These are phyloP conservation scores for Gibbula magus DNA, from an alignment of 2,888 invertebrate genomes.

Conservation along the genomic window DNA sequence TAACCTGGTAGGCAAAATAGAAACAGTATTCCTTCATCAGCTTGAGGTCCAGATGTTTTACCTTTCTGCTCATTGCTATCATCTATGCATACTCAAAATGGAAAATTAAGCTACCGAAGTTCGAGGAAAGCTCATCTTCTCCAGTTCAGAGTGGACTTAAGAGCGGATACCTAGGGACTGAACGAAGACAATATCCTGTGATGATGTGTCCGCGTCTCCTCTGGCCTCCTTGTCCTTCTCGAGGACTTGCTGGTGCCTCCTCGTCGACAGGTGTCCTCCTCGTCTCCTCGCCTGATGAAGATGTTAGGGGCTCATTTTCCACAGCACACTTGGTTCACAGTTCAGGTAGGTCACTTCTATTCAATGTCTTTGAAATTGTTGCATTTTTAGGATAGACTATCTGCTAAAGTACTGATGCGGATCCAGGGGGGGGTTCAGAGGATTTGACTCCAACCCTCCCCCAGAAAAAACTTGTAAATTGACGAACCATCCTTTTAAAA, in stretches of 20 bases:
- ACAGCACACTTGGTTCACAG: neutral
- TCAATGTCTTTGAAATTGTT: neutral
- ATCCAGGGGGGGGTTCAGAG: too few relatives aligned
- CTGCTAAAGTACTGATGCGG: too few relatives aligned
- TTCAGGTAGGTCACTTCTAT: neutral
- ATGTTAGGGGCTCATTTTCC: neutral
- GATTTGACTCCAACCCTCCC: too few relatives aligned
- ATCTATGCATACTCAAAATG: constrained; percentile 19
- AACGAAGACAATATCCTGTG: neutral
- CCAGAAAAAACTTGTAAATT: too few relatives aligned
- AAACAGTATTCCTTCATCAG: constrained; percentile 1
- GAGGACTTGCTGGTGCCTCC: too few relatives aligned
- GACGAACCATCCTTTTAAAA: too few relatives aligned
- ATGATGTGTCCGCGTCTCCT: neutral
- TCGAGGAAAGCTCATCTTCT: neutral
- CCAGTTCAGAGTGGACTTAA: neutral
- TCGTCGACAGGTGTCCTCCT: neutral
- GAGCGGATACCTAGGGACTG: neutral
- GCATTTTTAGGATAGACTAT: too few relatives aligned
- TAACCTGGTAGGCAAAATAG: neutral
- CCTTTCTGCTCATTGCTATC: constrained; percentile 8
- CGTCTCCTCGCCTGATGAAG: neutral
- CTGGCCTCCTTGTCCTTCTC: neutral
- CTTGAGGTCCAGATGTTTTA: neutral
- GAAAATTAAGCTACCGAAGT: constrained; percentile 7